Base-by-base conservation (phyloP, 1,140 invertebrate genomes). In the Meloidogyne hapla region DNA sequence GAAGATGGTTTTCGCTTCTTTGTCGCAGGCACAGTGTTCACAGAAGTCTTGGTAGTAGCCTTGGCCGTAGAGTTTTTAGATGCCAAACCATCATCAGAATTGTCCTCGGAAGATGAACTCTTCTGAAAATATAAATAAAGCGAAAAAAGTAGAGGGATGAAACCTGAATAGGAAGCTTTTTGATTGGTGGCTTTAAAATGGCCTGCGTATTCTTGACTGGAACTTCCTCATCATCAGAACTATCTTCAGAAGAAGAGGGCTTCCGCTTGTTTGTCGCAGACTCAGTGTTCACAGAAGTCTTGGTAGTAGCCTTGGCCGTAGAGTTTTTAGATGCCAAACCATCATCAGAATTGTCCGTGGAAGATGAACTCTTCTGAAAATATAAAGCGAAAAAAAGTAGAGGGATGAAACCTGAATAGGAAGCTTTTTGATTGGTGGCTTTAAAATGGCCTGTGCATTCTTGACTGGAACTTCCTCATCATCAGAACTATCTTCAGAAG, bases 221-320 rank as follows among this genome's bases (percentile, higher is more conserved):
- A 33, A 3, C 28, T 18, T 69, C 65, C 26, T 67, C 68, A 61
- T 69, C 68, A 18, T 45, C 68, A 25, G 68, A 70, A 21, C 68
- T 70, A 8, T 61, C 61, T 26, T 45, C 67, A 38, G 67, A 21
- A 4, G 67, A 23, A 4, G 67, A 10, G 13, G 18, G 48, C 1
- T 6, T 56, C 18, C 4, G 15, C 18, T n/a, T n/a, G 18, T n/a
- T 4, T 3, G 48, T n/a, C n/a, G 18, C 3, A 56, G 48, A n/a
- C 8, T 5, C 1, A 6, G n/a, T n/a, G 2, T 56, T 56, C 18
- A n/a, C 5, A 5, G 48, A 1, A n/a, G n/a, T 5, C n/a, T 56
- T n/a, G 2, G 48, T 0, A n/a, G 8, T 4, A 56, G 6, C n/a
- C 18, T 56, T 56, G 4, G 18, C 5, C 12, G 18, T 1, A 0